Conservation (phyloP, 23 tunicate species). For the Corella eumyota region DNA sequence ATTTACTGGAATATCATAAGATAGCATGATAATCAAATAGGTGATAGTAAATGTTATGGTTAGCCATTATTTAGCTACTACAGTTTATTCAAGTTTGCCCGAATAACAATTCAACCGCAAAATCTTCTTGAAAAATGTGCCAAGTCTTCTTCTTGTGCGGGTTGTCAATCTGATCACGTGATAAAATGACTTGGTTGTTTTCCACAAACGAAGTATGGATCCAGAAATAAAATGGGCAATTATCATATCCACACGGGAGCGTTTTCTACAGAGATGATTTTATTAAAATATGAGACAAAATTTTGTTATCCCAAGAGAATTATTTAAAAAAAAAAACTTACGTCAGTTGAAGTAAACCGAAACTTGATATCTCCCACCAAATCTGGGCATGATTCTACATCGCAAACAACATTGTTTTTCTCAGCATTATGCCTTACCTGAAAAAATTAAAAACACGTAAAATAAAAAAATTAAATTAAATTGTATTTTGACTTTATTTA, state of each 20-base stretch:
- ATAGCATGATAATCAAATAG: too few relatives aligned
- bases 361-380: constrained; percentile 84
- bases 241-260: too few relatives aligned
- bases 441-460: constrained; percentile 1
- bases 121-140: constrained; percentile 84
- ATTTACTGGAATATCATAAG: too few relatives aligned
- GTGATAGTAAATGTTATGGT: too few relatives aligned
- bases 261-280: not conserved
- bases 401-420: constrained; percentile 31
- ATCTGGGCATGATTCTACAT: constrained; percentile 39
- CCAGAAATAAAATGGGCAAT: constrained; percentile 70
- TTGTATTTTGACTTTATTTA: not conserved
- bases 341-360: constrained; percentile 80
- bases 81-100: too few relatives aligned
- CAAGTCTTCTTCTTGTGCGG: constrained; percentile 98
- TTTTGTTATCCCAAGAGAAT: too few relatives aligned
- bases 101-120: constrained; percentile 44
- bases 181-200: constrained; percentile 15
- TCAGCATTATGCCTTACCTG: constrained; percentile 35
- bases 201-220: constrained; percentile 76
- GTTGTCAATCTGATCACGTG: constrained; percentile 84
- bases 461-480: not conserved
- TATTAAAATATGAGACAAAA: too few relatives aligned
- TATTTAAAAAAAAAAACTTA: too few relatives aligned
- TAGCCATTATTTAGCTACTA: too few relatives aligned